Conservation (phyloP, 2,113 vertebrate genomes). For the Lota lota region DNA sequence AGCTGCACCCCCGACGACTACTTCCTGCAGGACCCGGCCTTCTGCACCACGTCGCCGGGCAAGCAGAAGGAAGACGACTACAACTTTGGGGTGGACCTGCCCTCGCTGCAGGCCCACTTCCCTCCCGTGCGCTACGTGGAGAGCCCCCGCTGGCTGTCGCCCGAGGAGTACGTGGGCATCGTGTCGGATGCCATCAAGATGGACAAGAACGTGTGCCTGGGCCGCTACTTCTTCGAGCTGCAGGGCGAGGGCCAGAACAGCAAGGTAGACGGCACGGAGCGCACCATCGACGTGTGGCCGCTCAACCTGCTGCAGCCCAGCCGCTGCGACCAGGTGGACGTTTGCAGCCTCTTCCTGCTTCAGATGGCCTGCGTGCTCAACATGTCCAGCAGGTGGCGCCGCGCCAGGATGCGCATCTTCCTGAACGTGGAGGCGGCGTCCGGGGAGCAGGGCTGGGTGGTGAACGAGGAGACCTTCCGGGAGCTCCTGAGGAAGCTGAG, state of each 20-base stretch:
- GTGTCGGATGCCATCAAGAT: slow-evolving; percentile 87
- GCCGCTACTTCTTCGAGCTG: slow-evolving; percentile 78
- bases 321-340: slow-evolving; percentile 75
- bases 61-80: slow-evolving; percentile 60
- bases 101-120: slow-evolving; percentile 84
- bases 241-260: slow-evolving; percentile 60
- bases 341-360: slow-evolving; percentile 88
- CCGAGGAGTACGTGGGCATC: slow-evolving; percentile 85
- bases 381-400: slow-evolving; percentile 87
- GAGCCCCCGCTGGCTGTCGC: slow-evolving; percentile 74
- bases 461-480: slow-evolving; percentile 79
- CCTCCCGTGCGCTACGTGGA: slow-evolving; percentile 79
- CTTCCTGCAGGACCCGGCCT: slow-evolving; percentile 82
- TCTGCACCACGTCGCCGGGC: slow-evolving; percentile 60
- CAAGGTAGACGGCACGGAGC: slow-evolving; percentile 53
- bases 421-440: slow-evolving; percentile 79
- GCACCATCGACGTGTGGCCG: slow-evolving; percentile 86
- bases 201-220: slow-evolving; percentile 88
- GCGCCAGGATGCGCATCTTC: slow-evolving; percentile 84
- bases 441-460: slow-evolving; percentile 78
- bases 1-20: slow-evolving; percentile 82
- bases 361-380: slow-evolving; percentile 92
- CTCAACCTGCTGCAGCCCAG: slow-evolving; percentile 82
- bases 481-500: slow-evolving; percentile 82
- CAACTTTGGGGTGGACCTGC: slow-evolving; percentile 79